Evolutionary conservation across 2,113 vertebrate genomes (phyloP).

Genomic region (Myiopsitta monachus): DNA sequence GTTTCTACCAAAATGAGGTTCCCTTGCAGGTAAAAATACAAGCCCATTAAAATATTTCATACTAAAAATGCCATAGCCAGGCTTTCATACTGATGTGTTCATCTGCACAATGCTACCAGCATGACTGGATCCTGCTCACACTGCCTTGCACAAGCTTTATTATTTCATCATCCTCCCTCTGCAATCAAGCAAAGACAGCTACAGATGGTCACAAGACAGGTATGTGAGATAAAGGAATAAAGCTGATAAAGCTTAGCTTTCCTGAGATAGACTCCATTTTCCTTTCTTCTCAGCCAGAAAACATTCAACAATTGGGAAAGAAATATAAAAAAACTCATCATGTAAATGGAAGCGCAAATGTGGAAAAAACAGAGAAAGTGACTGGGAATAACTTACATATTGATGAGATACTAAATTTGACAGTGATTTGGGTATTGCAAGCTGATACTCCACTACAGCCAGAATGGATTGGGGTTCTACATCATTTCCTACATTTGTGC

Average conservation of each 20-base stretch:
- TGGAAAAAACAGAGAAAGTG: not conserved
- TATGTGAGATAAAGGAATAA: not conserved
- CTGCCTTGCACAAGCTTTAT: not conserved
- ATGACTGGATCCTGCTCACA: not conserved
- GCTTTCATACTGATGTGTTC: not conserved
- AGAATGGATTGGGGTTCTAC: not conserved
- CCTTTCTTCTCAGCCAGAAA: not conserved
- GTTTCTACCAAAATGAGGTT: not conserved
- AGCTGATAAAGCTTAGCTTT: not conserved
- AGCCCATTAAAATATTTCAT: not conserved
- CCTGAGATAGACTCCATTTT: not conserved
- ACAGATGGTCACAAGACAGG: not conserved
- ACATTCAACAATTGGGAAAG: not conserved
- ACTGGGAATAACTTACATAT: not conserved
- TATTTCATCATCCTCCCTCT: not conserved
- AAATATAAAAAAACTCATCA: not conserved
- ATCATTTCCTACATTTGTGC: not conserved
- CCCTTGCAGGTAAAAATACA: not conserved
- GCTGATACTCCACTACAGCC: not conserved
- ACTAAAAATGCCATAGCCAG: not conserved
- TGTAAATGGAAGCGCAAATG: not conserved
- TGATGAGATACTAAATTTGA: not conserved
- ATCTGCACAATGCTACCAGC: not conserved
- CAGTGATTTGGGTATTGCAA: not conserved
- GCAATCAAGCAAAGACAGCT: not conserved